phyloP scores from a whole-genome alignment of 2,888 invertebrate species.

The Thymelicus acteon region DNA sequence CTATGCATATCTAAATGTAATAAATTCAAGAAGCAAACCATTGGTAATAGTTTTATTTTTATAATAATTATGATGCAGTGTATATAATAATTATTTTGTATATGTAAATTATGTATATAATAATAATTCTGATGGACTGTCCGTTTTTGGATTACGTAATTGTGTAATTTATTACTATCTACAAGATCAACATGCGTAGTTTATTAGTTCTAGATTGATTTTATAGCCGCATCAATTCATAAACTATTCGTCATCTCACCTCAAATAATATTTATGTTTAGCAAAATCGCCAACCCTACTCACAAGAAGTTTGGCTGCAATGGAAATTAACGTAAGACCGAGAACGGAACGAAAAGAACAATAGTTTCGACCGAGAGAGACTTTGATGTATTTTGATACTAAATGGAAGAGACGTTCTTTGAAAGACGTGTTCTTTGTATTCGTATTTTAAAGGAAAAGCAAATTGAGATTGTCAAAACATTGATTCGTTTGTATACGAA shows the following conservation, averaged over 20 bases:
- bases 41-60: not conserved
- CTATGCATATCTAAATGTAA: no score
- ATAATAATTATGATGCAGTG: not conserved
- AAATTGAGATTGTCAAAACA: conserved; percentile 13
- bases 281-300: conserved; percentile 16
- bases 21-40: no score
- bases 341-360: conserved; percentile 28
- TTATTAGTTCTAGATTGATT: no score
- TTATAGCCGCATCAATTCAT: no score
- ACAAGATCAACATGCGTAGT: no score
- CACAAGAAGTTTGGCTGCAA: conserved; percentile 32
- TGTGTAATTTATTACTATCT: no score
- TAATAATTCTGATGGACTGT: not conserved
- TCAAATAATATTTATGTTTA: no score
- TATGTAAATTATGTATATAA: not conserved
- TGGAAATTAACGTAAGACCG: conserved; percentile 36
- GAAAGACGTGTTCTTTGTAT: conserved; percentile 19
- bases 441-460: conserved; percentile 10
- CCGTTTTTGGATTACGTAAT: no score
- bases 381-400: conserved; percentile 34
- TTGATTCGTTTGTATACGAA: not conserved
- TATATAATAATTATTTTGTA: no score
- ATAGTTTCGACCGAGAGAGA: conserved; percentile 27
- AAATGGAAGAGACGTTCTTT: conserved; percentile 23
- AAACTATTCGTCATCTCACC: no score